Evolutionary conservation across 2,113 vertebrate genomes (phyloP).

Genomic region (Cinclus mexicanus): DNA sequence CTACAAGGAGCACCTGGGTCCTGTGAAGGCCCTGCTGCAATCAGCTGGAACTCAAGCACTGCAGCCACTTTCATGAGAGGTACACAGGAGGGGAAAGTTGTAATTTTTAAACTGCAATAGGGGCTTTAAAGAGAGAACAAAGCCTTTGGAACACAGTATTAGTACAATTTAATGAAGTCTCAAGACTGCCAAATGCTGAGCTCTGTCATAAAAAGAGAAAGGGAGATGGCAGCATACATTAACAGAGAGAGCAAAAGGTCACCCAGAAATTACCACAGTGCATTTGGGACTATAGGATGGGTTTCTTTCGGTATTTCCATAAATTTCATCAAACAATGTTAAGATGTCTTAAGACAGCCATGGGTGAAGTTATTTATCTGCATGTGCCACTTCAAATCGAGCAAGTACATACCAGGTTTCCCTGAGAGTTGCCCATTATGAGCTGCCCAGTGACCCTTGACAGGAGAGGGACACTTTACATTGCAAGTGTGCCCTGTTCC

Average conservation of each 20-base stretch:
- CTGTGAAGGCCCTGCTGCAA: background rate
- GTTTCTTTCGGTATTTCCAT: background rate
- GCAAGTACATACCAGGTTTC: slow-evolving; percentile 76
- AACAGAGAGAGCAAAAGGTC: background rate
- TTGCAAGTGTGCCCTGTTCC: slow-evolving; percentile 85
- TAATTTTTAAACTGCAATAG: background rate
- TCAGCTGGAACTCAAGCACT: background rate
- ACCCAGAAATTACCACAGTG: background rate
- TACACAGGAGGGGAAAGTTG: background rate
- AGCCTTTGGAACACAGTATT: background rate
- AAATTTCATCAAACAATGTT: background rate
- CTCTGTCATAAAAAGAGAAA: background rate
- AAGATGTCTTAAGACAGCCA: background rate
- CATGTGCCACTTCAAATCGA: accelerated
- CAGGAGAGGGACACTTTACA: slow-evolving; percentile 84
- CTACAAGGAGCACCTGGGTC: background rate
- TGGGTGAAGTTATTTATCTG: background rate
- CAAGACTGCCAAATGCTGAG: background rate
- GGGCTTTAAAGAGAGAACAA: background rate
- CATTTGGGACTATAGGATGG: background rate
- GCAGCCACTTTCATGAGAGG: background rate
- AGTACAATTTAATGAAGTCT: background rate
- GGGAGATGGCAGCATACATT: background rate
- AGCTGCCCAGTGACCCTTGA: slow-evolving; percentile 81
- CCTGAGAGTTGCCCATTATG: slow-evolving; percentile 75